These are phyloP conservation scores for Flexamia atlantica DNA, from an alignment of 2,888 invertebrate species.

Conservation along the genomic window DNA sequence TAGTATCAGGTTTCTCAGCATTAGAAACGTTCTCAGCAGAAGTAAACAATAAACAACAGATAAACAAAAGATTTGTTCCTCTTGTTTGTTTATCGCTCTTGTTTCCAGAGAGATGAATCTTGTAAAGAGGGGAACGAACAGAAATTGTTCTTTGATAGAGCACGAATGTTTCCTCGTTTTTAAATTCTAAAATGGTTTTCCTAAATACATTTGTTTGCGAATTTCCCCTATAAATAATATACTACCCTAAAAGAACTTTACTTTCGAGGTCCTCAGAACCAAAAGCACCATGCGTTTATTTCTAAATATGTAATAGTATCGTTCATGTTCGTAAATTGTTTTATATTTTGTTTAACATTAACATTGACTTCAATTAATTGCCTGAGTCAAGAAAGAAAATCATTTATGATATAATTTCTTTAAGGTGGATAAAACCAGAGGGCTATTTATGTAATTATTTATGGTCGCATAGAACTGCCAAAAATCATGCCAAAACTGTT, in stretches of 20 bases:
- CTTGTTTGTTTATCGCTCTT: constrained; percentile 25
- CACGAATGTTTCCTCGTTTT: neutral
- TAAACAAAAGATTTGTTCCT: constrained; percentile 37
- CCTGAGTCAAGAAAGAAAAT: too few species aligned
- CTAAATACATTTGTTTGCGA: too few species aligned
- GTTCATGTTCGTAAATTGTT: neutral
- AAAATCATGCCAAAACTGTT: too few species aligned
- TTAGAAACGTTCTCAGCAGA: neutral
- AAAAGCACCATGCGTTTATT: neutral
- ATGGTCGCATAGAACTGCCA: too few species aligned
- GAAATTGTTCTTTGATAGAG: neutral
- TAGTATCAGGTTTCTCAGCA: neutral
- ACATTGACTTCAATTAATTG: too few species aligned
- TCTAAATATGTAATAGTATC: neutral
- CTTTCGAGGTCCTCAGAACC: neutral
- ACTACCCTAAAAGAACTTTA: neutral
- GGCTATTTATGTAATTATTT: too few species aligned
- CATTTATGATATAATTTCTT: too few species aligned
- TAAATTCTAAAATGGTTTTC: too few species aligned
- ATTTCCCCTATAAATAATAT: neutral
- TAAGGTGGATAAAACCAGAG: too few species aligned
- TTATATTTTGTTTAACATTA: too few species aligned
- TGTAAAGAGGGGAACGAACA: neutral
- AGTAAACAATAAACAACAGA: constrained; percentile 35
- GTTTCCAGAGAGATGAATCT: neutral